A percentile compares a stretch with the other conserved stretches of the same genome.
phyloP scores from a whole-genome alignment of 2,797 vertebrate species.

The Alectoris magna region DNA sequence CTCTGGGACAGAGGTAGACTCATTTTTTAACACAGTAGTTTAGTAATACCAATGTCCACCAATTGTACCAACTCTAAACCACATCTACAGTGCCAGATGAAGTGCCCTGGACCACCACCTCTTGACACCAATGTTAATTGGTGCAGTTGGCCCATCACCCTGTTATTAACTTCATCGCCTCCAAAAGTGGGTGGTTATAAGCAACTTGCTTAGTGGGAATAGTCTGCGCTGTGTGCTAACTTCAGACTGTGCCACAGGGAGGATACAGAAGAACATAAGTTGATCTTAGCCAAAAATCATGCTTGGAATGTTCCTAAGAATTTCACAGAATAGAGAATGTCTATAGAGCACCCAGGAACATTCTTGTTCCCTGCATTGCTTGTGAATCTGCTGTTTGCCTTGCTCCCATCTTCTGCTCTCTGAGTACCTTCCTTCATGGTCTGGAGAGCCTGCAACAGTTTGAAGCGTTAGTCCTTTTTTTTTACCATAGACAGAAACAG shows the following conservation, averaged over 20 bases:
- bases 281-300: neutral
- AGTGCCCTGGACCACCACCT: accelerated
- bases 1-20: neutral
- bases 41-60: neutral
- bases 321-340: neutral
- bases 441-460: neutral
- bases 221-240: neutral
- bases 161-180: neutral
- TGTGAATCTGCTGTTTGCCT: neutral
- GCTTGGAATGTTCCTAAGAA: neutral
- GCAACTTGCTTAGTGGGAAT: neutral
- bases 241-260: neutral
- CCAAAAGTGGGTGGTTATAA: neutral
- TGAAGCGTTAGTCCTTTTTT: neutral
- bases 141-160: neutral
- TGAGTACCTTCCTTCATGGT: neutral
- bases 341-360: neutral
- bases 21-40: neutral
- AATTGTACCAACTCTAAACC: neutral
- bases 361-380: neutral
- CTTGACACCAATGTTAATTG: neutral
- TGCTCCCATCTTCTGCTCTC: neutral
- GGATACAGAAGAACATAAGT: neutral
- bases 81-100: neutral
- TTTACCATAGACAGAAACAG: neutral